These are phyloP conservation scores for Sebastes matsubarae DNA, from an alignment of 2,797 vertebrate genomes.

Conservation along the genomic window DNA sequence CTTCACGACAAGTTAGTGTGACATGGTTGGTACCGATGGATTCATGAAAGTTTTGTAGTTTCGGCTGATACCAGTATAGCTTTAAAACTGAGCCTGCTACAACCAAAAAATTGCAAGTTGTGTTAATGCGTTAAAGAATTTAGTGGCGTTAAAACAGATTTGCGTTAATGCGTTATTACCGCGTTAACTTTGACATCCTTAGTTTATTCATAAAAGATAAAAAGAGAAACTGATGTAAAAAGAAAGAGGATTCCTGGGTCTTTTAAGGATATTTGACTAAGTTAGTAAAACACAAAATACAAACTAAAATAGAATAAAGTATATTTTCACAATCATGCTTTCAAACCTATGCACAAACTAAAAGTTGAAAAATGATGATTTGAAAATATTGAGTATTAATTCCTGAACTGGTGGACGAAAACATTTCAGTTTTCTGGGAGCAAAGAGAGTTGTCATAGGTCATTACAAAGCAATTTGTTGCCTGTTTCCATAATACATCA, in stretches of 20 bases:
- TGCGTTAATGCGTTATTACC: too few species aligned
- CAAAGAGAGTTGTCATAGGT: conserved; percentile 53
- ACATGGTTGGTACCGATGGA: too few species aligned
- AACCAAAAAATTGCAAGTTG: too few species aligned
- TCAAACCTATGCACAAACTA: not conserved
- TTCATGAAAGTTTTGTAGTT: too few species aligned
- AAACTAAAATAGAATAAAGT: not conserved
- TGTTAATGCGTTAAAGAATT: too few species aligned
- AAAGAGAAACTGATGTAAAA: not conserved
- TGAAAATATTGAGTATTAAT: not conserved
- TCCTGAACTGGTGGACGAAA: not conserved
- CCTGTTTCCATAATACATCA: conserved; percentile 45
- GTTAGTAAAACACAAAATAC: not conserved
- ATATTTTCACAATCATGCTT: not conserved
- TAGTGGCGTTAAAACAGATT: too few species aligned
- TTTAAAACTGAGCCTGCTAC: too few species aligned
- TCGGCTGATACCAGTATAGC: too few species aligned
- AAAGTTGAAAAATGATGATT: not conserved
- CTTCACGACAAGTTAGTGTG: too few species aligned
- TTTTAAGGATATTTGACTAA: not conserved
- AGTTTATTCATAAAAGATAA: not conserved
- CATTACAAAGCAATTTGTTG: conserved; percentile 68
- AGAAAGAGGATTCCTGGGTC: not conserved
- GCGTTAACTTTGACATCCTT: too few species aligned
- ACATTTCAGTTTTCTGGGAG: conserved; percentile 29